Evolutionary conservation across 2,113 vertebrate genomes (phyloP).

Genomic region (Siphamia tubifer): DNA sequence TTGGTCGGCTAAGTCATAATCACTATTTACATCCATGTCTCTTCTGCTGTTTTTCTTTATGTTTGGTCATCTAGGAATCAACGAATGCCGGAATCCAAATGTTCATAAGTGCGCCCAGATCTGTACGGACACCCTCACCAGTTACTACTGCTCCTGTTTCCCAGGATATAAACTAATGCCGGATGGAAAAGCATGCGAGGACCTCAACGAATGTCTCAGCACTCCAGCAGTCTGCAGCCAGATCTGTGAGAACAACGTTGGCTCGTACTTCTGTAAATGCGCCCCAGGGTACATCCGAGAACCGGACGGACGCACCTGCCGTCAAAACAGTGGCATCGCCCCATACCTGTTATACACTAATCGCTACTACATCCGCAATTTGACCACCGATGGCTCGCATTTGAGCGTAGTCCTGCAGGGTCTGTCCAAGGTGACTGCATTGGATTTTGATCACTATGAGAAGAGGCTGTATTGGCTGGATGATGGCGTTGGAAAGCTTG

Average conservation of each 20-base stretch:
- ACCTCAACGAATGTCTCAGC: conserved; percentile 69
- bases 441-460: conserved; percentile 73
- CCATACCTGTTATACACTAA: conserved; percentile 75
- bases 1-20: too few relatives aligned
- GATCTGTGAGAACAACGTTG: conserved; percentile 68
- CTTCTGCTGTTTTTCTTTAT: background rate
- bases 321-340: conserved; percentile 74
- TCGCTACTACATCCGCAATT: conserved; percentile 76
- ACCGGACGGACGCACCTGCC: conserved; percentile 71
- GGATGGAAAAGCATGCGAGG: conserved; percentile 76
- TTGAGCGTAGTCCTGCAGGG: conserved; percentile 70
- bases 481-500: conserved; percentile 49
- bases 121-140: conserved; percentile 72
- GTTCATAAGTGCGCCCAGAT: conserved; percentile 75
- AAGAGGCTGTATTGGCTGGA: conserved; percentile 76
- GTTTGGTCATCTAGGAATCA: conserved; percentile 58
- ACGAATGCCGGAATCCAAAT: conserved; percentile 63
- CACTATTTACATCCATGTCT: background rate
- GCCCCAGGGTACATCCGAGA: conserved; percentile 73
- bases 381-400: conserved; percentile 68
- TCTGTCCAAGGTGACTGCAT: conserved; percentile 57
- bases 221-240: conserved; percentile 73
- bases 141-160: conserved; percentile 75
- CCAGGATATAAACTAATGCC: conserved; percentile 74
- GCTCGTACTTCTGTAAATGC: conserved; percentile 76